phyloP scores from a whole-genome alignment of 2,113 vertebrate species.

The Gracilinanus agilis region DNA sequence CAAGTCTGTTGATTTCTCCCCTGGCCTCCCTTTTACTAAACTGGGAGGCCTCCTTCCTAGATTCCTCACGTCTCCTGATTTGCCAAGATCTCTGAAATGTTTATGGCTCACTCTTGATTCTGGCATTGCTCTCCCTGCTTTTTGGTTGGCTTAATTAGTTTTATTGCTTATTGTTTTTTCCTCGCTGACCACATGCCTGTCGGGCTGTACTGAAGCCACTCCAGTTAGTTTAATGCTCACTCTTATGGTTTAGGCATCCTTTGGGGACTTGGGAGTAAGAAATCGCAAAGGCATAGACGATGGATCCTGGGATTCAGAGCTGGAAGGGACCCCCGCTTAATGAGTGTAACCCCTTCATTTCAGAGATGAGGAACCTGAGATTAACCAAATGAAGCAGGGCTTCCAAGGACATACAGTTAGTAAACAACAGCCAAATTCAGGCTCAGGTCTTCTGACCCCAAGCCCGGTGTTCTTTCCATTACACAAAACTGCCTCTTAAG shows the following conservation, averaged over 20 bases:
- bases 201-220: background rate
- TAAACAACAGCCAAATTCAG: background rate
- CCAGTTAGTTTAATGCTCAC: background rate
- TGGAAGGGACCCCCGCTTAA: background rate
- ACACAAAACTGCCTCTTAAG: background rate
- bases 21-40: background rate
- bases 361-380: background rate
- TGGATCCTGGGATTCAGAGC: background rate
- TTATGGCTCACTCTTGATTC: background rate
- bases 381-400: background rate
- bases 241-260: background rate
- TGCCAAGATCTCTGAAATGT: slow-evolving; percentile 17
- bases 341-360: background rate
- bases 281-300: background rate
- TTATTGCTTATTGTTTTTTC: slow-evolving; percentile 30
- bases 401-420: background rate
- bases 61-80: slow-evolving; percentile 5
- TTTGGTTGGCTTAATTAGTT: slow-evolving; percentile 19
- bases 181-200: slow-evolving; percentile 31
- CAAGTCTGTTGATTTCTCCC: background rate
- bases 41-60: background rate
- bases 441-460: background rate
- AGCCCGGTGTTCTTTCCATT: background rate
- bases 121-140: slow-evolving; percentile 22
- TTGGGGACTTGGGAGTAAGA: background rate